Percentiles rank a stretch among this genome's conserved stretches.
phyloP scores from a whole-genome alignment of 1,140 invertebrate genomes.

The Venustaconcha ellipsiformis region DNA sequence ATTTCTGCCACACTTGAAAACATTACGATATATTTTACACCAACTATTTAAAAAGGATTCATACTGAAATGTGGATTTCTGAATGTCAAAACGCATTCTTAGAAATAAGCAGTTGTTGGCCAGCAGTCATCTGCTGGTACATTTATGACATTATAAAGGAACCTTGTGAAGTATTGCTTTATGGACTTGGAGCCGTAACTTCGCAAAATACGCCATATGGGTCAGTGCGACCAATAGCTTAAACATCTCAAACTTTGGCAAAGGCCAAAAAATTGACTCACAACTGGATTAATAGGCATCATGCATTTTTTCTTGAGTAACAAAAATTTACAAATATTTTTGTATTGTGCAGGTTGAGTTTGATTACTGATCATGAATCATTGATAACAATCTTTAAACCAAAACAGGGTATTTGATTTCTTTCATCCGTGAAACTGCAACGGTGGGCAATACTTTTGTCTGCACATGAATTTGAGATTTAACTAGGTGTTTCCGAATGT shows the following conservation, averaged over 20 bases:
- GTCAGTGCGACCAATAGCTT: constrained; percentile 11
- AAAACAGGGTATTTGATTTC: constrained; percentile 55
- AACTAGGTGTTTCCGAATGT: not conserved
- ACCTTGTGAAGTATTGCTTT: constrained; percentile 19
- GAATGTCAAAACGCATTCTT: constrained; percentile 4
- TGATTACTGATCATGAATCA: constrained; percentile 63
- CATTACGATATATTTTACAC: constrained; percentile 20
- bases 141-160: constrained; percentile 4
- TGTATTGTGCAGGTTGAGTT: constrained; percentile 59
- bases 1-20: constrained; percentile 29
- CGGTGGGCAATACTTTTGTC: constrained; percentile 40
- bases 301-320: constrained; percentile 62
- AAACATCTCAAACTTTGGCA: constrained; percentile 6
- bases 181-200: constrained; percentile 38
- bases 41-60: constrained; percentile 8
- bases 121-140: not conserved
- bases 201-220: constrained; percentile 30
- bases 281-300: constrained; percentile 70
- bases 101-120: constrained; percentile 1
- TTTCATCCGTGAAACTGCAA: constrained; percentile 51
- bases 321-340: constrained; percentile 68
- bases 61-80: not conserved
- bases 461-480: constrained; percentile 46
- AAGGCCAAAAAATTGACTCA: constrained; percentile 60
- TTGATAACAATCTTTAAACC: constrained; percentile 62